Evolutionary conservation across 2,113 vertebrate species (phyloP).

Genomic region (Zeus faber): DNA sequence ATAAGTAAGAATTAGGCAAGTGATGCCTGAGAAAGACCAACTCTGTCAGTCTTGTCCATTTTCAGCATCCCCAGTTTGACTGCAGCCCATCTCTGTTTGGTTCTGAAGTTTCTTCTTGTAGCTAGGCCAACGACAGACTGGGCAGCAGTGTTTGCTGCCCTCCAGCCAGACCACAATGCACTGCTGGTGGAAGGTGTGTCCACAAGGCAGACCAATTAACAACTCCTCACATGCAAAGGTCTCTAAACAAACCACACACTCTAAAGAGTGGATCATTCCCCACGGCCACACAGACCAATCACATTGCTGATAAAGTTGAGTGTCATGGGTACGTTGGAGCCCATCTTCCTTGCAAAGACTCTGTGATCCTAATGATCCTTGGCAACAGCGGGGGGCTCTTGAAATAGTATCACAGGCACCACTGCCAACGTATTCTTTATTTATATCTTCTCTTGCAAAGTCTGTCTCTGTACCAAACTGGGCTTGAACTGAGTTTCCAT

Average conservation of each 20-base stretch:
- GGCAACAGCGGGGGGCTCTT: background rate
- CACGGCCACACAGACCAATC: conserved; percentile 87
- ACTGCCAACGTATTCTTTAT: no score
- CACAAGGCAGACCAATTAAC: conserved; percentile 90
- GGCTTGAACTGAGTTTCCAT: background rate
- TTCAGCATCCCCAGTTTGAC: no score
- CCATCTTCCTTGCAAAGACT: background rate
- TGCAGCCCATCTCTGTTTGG: conserved; percentile 11
- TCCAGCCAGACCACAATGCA: conserved; percentile 94
- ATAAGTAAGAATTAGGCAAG: background rate
- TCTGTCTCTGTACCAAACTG: background rate
- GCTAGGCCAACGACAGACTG: conserved; percentile 93
- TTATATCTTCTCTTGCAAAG: background rate
- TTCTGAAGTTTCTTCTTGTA: conserved; percentile 88
- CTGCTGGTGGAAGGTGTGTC: conserved; percentile 95
- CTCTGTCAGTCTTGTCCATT: conserved; percentile 25
- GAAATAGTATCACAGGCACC: background rate
- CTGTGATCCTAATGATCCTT: background rate
- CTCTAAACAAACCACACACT: conserved; percentile 97
- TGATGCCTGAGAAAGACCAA: background rate
- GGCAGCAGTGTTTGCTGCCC: conserved; percentile 90
- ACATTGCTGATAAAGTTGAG: conserved; percentile 34
- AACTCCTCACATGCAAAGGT: conserved; percentile 84
- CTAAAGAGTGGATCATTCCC: conserved; percentile 84
- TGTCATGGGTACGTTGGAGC: background rate